Evolutionary conservation across 92 coral and sea anemone genomes (phyloP), one percentile per base, ranked within the genome.

Genomic region (Ricordea florida): DNA sequence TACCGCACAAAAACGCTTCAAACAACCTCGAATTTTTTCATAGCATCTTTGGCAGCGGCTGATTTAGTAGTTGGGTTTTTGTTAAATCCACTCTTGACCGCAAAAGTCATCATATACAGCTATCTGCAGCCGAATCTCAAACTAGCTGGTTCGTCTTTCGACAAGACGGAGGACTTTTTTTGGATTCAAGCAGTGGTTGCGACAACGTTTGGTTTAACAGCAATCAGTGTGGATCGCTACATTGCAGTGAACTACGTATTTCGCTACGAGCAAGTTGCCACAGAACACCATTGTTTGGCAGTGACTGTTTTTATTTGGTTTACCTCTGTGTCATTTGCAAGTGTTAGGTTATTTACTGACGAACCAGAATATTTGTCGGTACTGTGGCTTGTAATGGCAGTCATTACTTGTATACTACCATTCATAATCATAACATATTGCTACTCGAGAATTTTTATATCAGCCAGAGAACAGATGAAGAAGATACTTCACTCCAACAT

Each of bases 131-230:
- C 77, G 2, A 41, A 70, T 28, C 31, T 3, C 16, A 28, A 4
- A 6, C 25, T 38, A 2, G 20, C 11, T 3, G 43, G 65, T 0
- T 70, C 77, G 25, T 40, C 4, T 26, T 70, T 70, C 62, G 65
- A 70, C 77, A 73, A 21, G 38, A 25, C 34, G 6, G 69, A 60
- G 15, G 80, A 73, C 23, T 73, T 73, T 21, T 47, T 52, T 3
- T 76, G 84, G 46, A 58, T 84, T 8, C 89, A 84, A n/a, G 61
- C 89, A 7, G 46, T 84, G 5, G 67, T 77, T 5, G 85, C 89
- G 0, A 64, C 89, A 0, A 72, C 89, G 5, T 84, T 65, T 47
- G 79, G 82, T 13, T 35, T 84, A 17, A 65, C 84, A 3, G 89
- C 79, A 10, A 77, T 84, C 4, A 80, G 84, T 11, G 33, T 77